Evolutionary conservation across 2,888 invertebrate genomes (phyloP).

Genomic region (Timema podura): DNA sequence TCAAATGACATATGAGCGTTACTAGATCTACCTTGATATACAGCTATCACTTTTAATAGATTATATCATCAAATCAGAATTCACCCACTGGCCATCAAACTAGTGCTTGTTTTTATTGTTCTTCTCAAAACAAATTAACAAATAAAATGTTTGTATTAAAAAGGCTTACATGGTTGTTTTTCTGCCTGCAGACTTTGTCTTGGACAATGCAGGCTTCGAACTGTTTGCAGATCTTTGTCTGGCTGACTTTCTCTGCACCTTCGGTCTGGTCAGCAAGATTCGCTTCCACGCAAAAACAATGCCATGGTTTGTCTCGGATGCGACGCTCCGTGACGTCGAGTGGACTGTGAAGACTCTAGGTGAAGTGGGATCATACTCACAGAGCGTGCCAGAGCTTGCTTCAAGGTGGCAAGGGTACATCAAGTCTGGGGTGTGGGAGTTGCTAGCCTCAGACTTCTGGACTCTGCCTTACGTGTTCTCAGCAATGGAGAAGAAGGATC

Average conservation of each 20-base stretch:
- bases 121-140: no score
- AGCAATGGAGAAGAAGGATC: conserved; percentile 67
- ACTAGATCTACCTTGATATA: no score
- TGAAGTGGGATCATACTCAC: conserved; percentile 8
- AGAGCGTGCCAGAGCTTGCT: conserved; percentile 48
- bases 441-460: conserved; percentile 73
- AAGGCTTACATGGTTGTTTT: conserved; percentile 14
- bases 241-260: conserved; percentile 69
- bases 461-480: conserved; percentile 75
- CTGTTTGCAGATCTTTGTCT: conserved; percentile 84
- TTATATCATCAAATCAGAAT: no score
- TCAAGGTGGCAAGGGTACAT: conserved; percentile 57
- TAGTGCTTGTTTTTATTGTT: no score
- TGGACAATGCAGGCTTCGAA: conserved; percentile 95
- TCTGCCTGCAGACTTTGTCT: conserved; percentile 62
- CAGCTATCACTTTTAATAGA: no score
- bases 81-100: no score
- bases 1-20: no score
- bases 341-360: conserved; percentile 57
- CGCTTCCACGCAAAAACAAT: conserved; percentile 81
- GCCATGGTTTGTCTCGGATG: conserved; percentile 97
- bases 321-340: conserved; percentile 67
- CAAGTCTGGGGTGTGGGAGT: conserved; percentile 40
- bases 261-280: conserved; percentile 59
- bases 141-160: no score